Conservation (phyloP, 2,888 invertebrate genomes). For the Callyntrura sp. region DNA sequence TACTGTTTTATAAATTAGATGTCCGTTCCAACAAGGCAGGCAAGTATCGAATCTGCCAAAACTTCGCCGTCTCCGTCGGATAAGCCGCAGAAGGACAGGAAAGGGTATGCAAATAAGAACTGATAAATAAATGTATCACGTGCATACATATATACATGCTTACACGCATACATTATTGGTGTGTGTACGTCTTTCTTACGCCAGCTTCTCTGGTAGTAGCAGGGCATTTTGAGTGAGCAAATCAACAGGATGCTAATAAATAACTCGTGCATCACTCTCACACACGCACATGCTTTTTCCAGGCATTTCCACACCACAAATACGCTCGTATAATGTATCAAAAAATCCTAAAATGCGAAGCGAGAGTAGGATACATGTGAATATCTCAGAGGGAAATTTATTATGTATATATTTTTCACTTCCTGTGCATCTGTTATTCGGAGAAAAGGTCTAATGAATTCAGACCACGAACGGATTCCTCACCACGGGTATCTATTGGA, state of each 20-base stretch:
- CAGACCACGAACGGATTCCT: constrained; percentile 83
- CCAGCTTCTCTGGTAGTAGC: constrained; percentile 14
- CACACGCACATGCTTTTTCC: constrained; percentile 48
- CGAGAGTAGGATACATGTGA: background rate
- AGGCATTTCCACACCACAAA: constrained; percentile 14
- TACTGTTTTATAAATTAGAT: constrained; percentile 79
- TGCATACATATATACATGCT: no score
- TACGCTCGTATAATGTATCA: background rate
- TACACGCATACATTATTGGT: constrained; percentile 15
- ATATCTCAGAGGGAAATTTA: constrained; percentile 12
- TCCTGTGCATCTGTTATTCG: constrained; percentile 41
- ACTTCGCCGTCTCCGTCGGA: constrained; percentile 83
- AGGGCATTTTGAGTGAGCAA: constrained; percentile 64
- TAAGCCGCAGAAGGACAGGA: constrained; percentile 80
- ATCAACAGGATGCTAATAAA: constrained; percentile 80
- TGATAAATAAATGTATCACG: constrained; percentile 53
- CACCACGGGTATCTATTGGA: constrained; percentile 83
- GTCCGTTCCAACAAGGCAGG: constrained; percentile 83
- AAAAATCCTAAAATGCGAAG: background rate
- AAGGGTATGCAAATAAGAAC: constrained; percentile 73
- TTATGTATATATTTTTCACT: constrained; percentile 34
- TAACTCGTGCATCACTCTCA: constrained; percentile 65
- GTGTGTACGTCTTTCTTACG: constrained; percentile 35
- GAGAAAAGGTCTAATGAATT: constrained; percentile 81
- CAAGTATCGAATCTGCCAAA: constrained; percentile 84